Evolutionary conservation across 2,113 vertebrate genomes (phyloP).

Genomic region (Passer domesticus): DNA sequence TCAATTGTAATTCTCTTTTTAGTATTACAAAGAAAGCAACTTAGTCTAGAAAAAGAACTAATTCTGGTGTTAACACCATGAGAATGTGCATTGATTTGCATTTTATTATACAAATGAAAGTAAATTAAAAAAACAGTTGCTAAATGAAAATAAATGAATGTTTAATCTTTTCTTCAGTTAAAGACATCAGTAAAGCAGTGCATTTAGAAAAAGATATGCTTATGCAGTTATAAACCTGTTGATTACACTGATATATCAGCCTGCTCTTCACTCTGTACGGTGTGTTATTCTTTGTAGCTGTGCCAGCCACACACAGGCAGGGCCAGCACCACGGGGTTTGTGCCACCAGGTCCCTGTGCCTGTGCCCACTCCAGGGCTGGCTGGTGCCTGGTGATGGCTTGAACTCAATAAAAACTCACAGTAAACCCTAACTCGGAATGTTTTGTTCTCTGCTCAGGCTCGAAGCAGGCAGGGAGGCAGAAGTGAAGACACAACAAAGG

Average conservation of each 20-base stretch:
- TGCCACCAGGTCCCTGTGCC: background rate
- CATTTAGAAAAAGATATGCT: background rate
- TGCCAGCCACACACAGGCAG: background rate
- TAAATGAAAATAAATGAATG: background rate
- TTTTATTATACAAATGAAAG: background rate
- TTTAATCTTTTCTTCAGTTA: background rate
- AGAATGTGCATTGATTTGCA: background rate
- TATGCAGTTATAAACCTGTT: background rate
- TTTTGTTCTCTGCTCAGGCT: background rate
- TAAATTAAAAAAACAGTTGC: background rate
- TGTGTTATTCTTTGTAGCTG: background rate
- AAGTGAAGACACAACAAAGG: background rate
- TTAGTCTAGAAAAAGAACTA: background rate
- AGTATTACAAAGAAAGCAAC: background rate
- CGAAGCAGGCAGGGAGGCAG: background rate
- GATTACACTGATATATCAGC: background rate
- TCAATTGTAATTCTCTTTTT: background rate
- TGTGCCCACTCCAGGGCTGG: background rate
- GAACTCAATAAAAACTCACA: constrained; percentile 6
- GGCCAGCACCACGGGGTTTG: background rate
- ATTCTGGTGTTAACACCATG: background rate
- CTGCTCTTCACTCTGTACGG: fast-evolving
- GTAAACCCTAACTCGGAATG: background rate
- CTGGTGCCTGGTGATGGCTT: background rate
- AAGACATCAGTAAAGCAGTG: background rate